Conservation (phyloP, 2,113 vertebrate species). For the Myrmecophaga tridactyla region DNA sequence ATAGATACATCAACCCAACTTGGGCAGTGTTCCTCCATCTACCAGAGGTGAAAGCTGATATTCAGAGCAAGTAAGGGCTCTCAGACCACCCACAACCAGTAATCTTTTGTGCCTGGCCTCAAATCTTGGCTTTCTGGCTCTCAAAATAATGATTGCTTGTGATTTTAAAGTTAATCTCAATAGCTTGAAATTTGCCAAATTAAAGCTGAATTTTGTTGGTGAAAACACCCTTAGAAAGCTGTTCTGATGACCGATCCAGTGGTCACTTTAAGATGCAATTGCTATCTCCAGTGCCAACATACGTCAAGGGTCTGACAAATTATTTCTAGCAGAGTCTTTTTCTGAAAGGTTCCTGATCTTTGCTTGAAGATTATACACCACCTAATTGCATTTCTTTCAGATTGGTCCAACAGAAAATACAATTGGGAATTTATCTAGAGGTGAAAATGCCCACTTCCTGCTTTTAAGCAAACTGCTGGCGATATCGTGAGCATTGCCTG, state of each 20-base stretch:
- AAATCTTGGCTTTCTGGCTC: not conserved
- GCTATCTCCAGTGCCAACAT: not conserved
- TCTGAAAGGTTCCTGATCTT: not conserved
- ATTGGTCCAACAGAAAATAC: constrained; percentile 59
- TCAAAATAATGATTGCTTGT: not conserved
- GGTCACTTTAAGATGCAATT: not conserved
- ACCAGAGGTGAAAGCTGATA: no score
- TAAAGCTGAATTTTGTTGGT: not conserved
- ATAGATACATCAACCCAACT: no score
- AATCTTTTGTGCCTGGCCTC: not conserved
- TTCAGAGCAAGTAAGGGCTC: not conserved
- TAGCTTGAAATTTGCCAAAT: not conserved
- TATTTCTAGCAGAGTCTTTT: not conserved
- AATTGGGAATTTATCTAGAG: constrained; percentile 63
- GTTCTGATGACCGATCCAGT: not conserved
- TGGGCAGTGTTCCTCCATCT: not conserved
- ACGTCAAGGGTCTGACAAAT: not conserved
- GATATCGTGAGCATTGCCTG: constrained; percentile 64
- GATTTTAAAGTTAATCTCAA: not conserved
- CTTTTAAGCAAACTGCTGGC: constrained; percentile 66
- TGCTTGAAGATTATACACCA: not conserved
- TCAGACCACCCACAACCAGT: not conserved
- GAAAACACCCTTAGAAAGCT: not conserved
- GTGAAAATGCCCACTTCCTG: constrained; percentile 77
- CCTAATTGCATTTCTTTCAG: constrained; percentile 25